Evolutionary conservation across 1,140 invertebrate species (phyloP).

Genomic region (Heliconius nattereri): DNA sequence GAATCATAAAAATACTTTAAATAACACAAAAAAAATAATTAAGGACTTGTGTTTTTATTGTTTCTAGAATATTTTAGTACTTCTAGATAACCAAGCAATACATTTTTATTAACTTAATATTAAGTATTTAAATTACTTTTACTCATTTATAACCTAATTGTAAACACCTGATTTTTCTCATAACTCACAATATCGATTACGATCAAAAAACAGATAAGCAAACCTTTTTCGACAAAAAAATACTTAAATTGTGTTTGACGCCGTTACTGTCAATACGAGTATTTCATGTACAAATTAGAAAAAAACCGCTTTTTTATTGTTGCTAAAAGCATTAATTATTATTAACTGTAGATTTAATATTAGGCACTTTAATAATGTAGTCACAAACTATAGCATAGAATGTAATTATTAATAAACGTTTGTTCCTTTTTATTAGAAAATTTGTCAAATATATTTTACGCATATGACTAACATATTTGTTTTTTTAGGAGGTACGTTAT

Average conservation of each 20-base stretch:
- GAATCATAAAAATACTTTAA: background rate
- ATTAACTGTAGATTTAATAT: background rate
- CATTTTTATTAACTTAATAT: background rate
- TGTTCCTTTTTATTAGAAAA: conserved; percentile 11
- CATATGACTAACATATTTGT: background rate
- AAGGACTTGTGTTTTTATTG: background rate
- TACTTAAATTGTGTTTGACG: background rate
- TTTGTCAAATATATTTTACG: conserved; percentile 9
- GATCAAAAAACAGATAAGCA: background rate
- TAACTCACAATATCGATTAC: no score
- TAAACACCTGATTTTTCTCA: no score
- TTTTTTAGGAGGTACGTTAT: conserved; percentile 14
- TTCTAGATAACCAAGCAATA: background rate
- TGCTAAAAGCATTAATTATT: conserved; percentile 6
- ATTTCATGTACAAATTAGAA: background rate
- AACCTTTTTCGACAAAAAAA: no score
- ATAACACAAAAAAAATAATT: background rate
- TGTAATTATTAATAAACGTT: conserved; percentile 17
- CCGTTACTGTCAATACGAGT: background rate
- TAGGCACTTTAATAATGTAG: conserved; percentile 1
- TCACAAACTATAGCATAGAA: conserved; percentile 12
- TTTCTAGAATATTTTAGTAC: background rate
- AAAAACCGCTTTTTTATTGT: background rate
- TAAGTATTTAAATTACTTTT: background rate
- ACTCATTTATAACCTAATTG: no score